Conservation (phyloP, 2,888 invertebrate genomes). For the Pollenia griseotomentosa region DNA sequence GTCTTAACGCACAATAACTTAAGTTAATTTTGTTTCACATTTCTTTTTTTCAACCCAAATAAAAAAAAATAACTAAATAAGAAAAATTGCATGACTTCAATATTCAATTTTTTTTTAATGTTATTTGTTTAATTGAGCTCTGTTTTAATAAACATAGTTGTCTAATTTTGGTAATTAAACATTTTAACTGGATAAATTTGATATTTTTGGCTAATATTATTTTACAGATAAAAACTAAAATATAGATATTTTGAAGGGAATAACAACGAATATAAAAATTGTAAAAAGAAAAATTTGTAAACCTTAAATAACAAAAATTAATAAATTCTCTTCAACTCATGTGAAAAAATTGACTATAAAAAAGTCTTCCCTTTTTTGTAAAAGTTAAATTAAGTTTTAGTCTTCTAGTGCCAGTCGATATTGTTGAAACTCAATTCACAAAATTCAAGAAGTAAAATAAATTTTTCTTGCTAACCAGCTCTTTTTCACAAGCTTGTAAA, state of each 20-base stretch:
- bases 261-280: background rate
- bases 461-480: too few species aligned
- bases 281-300: background rate
- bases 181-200: conserved; percentile 9
- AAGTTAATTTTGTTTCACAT: conserved; percentile 64
- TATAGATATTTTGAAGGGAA: background rate
- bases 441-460: too few species aligned
- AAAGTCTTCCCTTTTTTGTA: too few species aligned
- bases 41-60: conserved; percentile 8
- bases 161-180: background rate
- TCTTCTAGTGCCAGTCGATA: too few species aligned
- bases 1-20: conserved; percentile 68
- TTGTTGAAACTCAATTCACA: too few species aligned
- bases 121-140: background rate
- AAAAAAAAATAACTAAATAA: conserved; percentile 12
- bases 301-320: too few species aligned
- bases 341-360: too few species aligned
- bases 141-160: background rate
- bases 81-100: conserved; percentile 33
- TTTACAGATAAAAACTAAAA: background rate
- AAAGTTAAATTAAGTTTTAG: too few species aligned
- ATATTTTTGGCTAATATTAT: background rate
- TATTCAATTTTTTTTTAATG: background rate
- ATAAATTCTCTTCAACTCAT: too few species aligned
- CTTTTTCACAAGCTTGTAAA: too few species aligned